Conservation (phyloP, 2,797 vertebrate species). For the Scarus forsteni region DNA sequence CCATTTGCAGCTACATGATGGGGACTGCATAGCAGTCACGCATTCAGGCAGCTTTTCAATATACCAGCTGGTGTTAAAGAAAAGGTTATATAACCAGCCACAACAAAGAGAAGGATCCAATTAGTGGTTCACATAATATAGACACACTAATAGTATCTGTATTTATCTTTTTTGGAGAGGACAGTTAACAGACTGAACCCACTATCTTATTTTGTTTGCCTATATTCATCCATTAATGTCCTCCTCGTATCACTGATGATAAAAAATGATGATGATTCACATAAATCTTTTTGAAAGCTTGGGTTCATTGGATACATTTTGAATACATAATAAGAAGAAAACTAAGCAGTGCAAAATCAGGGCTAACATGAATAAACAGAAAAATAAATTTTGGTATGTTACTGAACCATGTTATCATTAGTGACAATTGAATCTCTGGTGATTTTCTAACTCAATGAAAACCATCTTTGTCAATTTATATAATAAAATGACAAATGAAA, state of each 20-base stretch:
- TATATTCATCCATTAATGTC: constrained; percentile 30
- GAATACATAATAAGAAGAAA: constrained; percentile 12
- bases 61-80: constrained; percentile 30
- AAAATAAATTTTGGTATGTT: constrained; percentile 5
- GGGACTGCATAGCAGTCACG: constrained; percentile 31
- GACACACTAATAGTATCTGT: constrained; percentile 28
- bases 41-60: constrained; percentile 39
- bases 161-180: constrained; percentile 24
- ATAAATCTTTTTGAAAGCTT: constrained; percentile 1
- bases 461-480: neutral
- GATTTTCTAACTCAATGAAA: constrained; percentile 3
- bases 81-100: constrained; percentile 30
- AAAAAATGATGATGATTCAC: constrained; percentile 16
- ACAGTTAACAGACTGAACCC: constrained; percentile 10
- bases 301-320: neutral
- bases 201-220: constrained; percentile 9
- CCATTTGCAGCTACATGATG: constrained; percentile 22
- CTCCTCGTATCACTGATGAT: neutral
- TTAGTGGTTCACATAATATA: constrained; percentile 27
- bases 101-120: constrained; percentile 43
- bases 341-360: neutral
- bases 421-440: neutral
- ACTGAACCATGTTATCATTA: neutral
- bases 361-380: neutral
- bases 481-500: neutral